These are phyloP conservation scores for Athrips mouffetella DNA, from an alignment of 2,888 invertebrate genomes.

Conservation along the genomic window DNA sequence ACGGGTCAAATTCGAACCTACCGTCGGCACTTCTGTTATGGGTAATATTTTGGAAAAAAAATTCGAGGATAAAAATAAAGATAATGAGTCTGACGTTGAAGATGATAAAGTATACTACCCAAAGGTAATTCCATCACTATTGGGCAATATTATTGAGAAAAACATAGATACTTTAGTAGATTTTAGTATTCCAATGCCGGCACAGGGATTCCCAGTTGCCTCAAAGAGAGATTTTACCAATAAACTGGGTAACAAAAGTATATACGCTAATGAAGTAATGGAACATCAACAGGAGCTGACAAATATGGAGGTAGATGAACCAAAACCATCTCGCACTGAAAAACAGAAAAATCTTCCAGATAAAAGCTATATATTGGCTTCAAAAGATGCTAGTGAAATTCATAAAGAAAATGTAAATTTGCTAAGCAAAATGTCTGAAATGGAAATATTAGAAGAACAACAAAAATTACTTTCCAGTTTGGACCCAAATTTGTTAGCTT, in stretches of 20 bases:
- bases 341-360: constrained; percentile 34
- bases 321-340: constrained; percentile 25
- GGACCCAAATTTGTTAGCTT: constrained; percentile 83
- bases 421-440: constrained; percentile 82
- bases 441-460: constrained; percentile 87
- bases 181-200: constrained; percentile 45
- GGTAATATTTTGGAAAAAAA: constrained; percentile 62
- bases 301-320: constrained; percentile 50
- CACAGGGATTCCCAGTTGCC: constrained; percentile 73
- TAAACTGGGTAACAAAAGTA: constrained; percentile 56
- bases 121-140: constrained; percentile 57
- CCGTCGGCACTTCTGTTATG: constrained; percentile 30
- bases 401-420: constrained; percentile 85
- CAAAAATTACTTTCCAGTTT: constrained; percentile 80
- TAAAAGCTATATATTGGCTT: constrained; percentile 71
- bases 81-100: constrained; percentile 18
- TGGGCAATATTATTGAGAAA: constrained; percentile 80
- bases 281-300: constrained; percentile 24
- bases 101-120: constrained; percentile 64
- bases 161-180: constrained; percentile 37
- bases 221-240: constrained; percentile 53
- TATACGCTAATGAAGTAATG: constrained; percentile 70
- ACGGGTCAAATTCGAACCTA: constrained; percentile 47
- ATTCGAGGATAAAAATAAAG: constrained; percentile 20
- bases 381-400: constrained; percentile 76